phyloP scores from a whole-genome alignment of 2,113 vertebrate genomes.

The Tupaia tana region DNA sequence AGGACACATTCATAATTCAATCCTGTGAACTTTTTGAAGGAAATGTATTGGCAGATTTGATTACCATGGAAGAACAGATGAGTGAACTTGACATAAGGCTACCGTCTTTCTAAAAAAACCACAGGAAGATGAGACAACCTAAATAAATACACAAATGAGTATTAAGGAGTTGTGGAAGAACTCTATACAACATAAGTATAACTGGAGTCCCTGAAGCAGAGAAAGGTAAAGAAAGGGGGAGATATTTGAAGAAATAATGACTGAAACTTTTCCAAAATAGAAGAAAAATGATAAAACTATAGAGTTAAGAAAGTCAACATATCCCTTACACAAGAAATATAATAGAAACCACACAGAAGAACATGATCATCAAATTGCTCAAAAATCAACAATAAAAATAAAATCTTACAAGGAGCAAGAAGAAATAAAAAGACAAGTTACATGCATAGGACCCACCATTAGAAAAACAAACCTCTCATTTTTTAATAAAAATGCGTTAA shows the following conservation, averaged over 20 bases:
- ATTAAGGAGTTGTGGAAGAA: rapidly evolving
- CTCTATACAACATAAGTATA: neutral
- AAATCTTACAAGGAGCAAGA: neutral
- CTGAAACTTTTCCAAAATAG: neutral
- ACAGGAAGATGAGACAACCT: no score
- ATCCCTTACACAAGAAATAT: neutral
- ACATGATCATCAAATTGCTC: neutral
- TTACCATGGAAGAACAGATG: neutral
- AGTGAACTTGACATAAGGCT: no score
- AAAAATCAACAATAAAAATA: neutral
- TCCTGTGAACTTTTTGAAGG: no score
- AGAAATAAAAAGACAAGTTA: neutral
- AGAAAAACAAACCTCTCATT: neutral
- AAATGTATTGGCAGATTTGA: neutral
- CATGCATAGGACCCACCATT: neutral
- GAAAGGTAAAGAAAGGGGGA: neutral
- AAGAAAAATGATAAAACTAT: neutral
- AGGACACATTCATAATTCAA: no score
- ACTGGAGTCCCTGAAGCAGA: neutral
- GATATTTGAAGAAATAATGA: neutral
- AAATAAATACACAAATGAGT: neutral
- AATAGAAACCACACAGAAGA: neutral
- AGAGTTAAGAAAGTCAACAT: neutral
- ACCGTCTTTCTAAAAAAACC: neutral
- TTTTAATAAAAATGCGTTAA: neutral